These are phyloP conservation scores for Drosophila algonquin DNA, from an alignment of 2,888 invertebrate species.

Conservation along the genomic window DNA sequence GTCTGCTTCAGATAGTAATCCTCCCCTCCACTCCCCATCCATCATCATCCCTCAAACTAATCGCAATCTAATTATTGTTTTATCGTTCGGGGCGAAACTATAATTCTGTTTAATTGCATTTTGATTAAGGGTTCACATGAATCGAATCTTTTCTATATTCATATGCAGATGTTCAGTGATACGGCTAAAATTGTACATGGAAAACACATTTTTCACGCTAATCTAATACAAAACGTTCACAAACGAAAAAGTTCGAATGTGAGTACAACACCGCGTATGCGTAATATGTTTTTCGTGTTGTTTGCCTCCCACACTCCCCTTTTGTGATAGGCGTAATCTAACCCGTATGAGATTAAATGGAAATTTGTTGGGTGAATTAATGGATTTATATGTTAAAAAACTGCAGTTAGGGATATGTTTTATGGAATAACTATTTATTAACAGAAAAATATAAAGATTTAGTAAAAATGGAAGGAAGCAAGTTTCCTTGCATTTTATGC, in stretches of 20 bases:
- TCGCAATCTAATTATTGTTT: slow-evolving; percentile 27
- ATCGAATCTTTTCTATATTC: not conserved
- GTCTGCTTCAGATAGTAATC: not conserved
- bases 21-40: not conserved
- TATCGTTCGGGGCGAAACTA: not conserved
- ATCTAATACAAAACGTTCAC: not conserved
- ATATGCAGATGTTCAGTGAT: slow-evolving; percentile 2
- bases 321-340: too few relatives aligned
- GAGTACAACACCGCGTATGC: slow-evolving; percentile 27
- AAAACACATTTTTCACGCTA: slow-evolving; percentile 9
- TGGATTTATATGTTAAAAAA: too few relatives aligned
- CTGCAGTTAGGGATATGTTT: too few relatives aligned
- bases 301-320: not conserved
- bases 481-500: too few relatives aligned
- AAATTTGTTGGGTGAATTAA: too few relatives aligned
- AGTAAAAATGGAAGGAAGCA: too few relatives aligned
- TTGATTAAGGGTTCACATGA: slow-evolving; percentile 14
- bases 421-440: too few relatives aligned
- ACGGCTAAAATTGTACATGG: slow-evolving; percentile 12
- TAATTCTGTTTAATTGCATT: slow-evolving; percentile 22
- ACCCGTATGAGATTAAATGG: too few relatives aligned
- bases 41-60: slow-evolving; percentile 1
- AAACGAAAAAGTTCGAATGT: slow-evolving; percentile 1
- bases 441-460: too few relatives aligned
- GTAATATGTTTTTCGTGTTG: slow-evolving; percentile 18